Evolutionary conservation across 2,888 invertebrate genomes (phyloP), one percentile per base, ranked within the genome.

Genomic region (Cecidostiba fungosa): DNA sequence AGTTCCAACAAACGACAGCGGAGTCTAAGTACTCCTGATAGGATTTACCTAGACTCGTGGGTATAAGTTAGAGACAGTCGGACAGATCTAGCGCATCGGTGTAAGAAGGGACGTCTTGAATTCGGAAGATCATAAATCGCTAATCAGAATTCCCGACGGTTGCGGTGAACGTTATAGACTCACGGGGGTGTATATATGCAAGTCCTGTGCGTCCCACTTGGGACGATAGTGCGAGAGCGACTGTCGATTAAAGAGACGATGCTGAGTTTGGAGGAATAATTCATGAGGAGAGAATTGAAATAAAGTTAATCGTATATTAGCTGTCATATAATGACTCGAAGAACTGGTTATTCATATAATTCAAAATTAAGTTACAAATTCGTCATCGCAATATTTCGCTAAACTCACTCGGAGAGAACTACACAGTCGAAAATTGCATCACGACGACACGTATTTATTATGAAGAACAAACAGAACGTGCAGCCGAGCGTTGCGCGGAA

Each of bases 101-200:
- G 19, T 16, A 29, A n/a, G 54, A 43, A 54, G 16, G 19, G n/a
- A 36, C 19, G 82, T 81, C 77, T 86, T 88, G 87, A 89, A 88
- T 89, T 89, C 88, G 90, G 89, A 90, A 89, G 89, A 90, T 91
- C 91, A 91, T 92, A 92, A 92, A 92, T 92, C 91, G 91, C 91
- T 92, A 92, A 92, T 92, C 92, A 91, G 90, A 90, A 91, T 91
- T 91, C 91, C 88, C 90, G 23, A 29, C 36, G 81, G 73, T 88
- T 87, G 89, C 84, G 76, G 12, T 6, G 10, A 10, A 6, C 6
- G 43, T 10, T 10, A 10, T 43, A 43, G 12, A 43, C 43, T 6
- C 50, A 19, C 50, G 19, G 3, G 5, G 16, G 50, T 50, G 50
- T 5, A 8, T 43, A 43, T 43, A 43, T 12, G 12, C 12, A 43